Conservation (phyloP, 2,888 invertebrate species). For the Thereva unica region DNA sequence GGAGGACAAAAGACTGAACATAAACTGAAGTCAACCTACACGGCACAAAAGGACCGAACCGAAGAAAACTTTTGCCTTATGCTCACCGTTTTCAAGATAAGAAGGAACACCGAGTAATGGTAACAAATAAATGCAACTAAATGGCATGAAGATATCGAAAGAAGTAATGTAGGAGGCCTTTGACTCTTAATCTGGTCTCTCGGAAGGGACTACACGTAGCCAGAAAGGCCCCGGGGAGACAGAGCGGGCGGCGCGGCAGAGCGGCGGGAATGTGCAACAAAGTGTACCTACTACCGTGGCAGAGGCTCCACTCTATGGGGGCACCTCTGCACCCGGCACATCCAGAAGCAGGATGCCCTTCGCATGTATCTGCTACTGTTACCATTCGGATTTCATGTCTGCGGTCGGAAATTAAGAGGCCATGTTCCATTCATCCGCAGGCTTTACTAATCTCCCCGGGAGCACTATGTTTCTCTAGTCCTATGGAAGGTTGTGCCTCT, state of each 20-base stretch:
- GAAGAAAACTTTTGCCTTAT: constrained; percentile 8
- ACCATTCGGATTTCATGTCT: constrained; percentile 31
- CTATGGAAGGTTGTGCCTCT: neutral
- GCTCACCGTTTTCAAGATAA: constrained; percentile 23
- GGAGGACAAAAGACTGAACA: constrained; percentile 25
- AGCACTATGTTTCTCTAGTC: constrained; percentile 1
- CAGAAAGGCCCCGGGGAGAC: too few relatives aligned
- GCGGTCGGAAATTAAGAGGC: constrained; percentile 33
- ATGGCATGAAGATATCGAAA: constrained; percentile 48
- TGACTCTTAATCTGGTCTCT: constrained; percentile 22
- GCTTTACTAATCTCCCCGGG: constrained; percentile 25
- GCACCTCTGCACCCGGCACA: too few relatives aligned
- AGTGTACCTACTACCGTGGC: too few relatives aligned
- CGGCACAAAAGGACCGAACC: constrained; percentile 16
- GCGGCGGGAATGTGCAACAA: neutral
- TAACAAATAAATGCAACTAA: constrained; percentile 59
- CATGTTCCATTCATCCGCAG: constrained; percentile 34
- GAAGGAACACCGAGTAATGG: constrained; percentile 51
- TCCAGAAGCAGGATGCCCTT: constrained; percentile 3
- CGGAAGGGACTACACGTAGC: neutral
- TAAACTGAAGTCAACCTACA: constrained; percentile 18
- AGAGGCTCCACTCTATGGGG: too few relatives aligned
- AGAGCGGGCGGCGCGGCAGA: too few relatives aligned
- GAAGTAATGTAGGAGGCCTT: constrained; percentile 38
- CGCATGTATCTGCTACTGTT: constrained; percentile 23